A percentile compares a stretch with the other conserved stretches of the same genome.
Conservation (phyloP, 2,797 vertebrate species). For the Lemur catta region DNA sequence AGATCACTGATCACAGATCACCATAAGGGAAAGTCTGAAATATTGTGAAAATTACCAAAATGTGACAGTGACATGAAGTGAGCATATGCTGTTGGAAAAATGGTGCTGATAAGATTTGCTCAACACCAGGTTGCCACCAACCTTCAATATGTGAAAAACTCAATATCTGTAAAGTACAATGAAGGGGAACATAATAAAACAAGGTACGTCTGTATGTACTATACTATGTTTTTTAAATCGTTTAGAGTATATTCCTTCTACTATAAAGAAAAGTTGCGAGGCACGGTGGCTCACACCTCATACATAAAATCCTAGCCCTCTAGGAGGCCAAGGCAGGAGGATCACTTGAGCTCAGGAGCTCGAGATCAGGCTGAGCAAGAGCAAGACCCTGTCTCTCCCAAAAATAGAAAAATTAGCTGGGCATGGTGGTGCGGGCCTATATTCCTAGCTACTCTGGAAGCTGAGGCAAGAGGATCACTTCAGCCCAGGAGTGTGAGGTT, state of each 20-base stretch:
- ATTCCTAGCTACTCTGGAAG: not conserved
- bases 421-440: not conserved
- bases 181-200: not conserved
- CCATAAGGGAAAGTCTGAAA: not conserved
- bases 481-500: not conserved
- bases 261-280: not conserved
- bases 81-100: not conserved
- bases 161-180: not conserved
- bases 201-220: not conserved
- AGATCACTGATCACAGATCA: not conserved
- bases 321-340: not conserved
- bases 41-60: not conserved
- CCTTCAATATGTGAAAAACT: not conserved
- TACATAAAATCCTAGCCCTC: not conserved
- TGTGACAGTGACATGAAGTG: not conserved
- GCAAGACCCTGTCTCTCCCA: not conserved
- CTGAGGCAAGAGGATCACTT: not conserved
- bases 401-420: not conserved
- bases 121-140: not conserved
- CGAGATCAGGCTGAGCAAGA: not conserved
- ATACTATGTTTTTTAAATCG: not conserved
- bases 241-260: not conserved
- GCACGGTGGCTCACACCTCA: too few relatives aligned
- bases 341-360: not conserved
- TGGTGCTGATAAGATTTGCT: not conserved